Percentiles rank a stretch among this genome's conserved stretches.
Conservation (phyloP, 2,113 vertebrate genomes). For the Pollimyrus isidori region DNA sequence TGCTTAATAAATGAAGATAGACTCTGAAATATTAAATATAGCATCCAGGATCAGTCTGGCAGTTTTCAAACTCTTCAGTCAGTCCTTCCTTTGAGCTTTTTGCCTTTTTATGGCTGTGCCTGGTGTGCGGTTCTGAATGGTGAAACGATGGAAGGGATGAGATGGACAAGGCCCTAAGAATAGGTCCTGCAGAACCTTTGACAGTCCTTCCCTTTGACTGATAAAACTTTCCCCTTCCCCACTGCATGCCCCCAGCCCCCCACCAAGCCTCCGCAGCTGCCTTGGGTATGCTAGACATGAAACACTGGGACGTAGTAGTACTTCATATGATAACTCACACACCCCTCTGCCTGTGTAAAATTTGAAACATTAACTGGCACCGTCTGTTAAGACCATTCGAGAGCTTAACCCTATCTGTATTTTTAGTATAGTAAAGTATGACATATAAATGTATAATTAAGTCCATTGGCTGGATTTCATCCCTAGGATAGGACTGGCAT, state of each 20-base stretch:
- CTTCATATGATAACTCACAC: neutral
- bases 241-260: neutral
- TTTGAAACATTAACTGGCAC: neutral
- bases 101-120: neutral
- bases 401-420: neutral
- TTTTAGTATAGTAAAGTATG: neutral
- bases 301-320: neutral
- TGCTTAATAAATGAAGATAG: neutral
- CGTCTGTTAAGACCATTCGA: neutral
- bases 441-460: neutral
- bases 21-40: neutral
- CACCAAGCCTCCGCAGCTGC: neutral
- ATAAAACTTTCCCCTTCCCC: slow-evolving; percentile 9
- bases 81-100: neutral
- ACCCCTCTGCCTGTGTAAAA: neutral
- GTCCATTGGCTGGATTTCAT: neutral
- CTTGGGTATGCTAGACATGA: neutral
- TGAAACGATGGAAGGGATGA: neutral
- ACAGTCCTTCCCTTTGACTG: neutral
- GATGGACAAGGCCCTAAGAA: neutral
- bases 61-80: neutral
- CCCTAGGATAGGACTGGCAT: neutral
- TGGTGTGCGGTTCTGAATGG: neutral
- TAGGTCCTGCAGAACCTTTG: neutral
- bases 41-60: neutral